Conservation (phyloP, 2,797 vertebrate genomes). For the Leptoclinus maculatus region DNA sequence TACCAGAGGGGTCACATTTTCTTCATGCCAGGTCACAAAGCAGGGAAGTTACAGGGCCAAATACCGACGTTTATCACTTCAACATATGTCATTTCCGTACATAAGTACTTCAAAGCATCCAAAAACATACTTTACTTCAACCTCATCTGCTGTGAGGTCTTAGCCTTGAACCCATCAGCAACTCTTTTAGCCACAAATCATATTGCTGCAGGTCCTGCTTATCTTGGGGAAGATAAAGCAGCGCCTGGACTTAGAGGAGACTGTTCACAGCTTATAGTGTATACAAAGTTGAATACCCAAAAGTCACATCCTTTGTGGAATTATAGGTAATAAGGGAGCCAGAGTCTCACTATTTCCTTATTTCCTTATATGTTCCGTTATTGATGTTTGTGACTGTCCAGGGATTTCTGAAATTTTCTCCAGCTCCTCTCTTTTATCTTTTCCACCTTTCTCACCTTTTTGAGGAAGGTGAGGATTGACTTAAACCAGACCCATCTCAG, state of each 20-base stretch:
- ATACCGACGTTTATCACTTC: conserved; percentile 1
- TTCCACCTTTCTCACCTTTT: not conserved
- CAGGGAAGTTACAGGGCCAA: not conserved
- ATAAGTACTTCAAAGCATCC: conserved; percentile 33
- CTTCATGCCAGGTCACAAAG: conserved; percentile 23
- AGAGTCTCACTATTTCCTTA: not conserved
- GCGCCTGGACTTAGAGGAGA: not conserved
- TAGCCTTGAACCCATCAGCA: conserved; percentile 24
- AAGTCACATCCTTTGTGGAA: conserved; percentile 1
- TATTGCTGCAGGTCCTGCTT: not conserved
- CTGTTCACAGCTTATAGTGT: not conserved
- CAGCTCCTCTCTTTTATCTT: conserved; percentile 1
- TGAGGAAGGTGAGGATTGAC: conserved; percentile 19
- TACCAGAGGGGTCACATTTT: conserved; percentile 16
- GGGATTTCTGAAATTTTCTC: conserved; percentile 34
- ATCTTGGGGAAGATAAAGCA: conserved; percentile 12
- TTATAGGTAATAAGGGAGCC: conserved; percentile 45
- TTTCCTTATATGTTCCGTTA: conserved; percentile 11
- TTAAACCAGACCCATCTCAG: conserved; percentile 19
- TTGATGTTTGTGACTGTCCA: conserved; percentile 47
- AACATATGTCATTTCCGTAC: conserved; percentile 21
- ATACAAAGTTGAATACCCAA: conserved; percentile 12
- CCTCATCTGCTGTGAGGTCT: not conserved
- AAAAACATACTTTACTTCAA: conserved; percentile 26
- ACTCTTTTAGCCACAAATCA: conserved; percentile 44